Evolutionary conservation across 1,140 invertebrate genomes (phyloP).

Genomic region (Littorina saxatilis): DNA sequence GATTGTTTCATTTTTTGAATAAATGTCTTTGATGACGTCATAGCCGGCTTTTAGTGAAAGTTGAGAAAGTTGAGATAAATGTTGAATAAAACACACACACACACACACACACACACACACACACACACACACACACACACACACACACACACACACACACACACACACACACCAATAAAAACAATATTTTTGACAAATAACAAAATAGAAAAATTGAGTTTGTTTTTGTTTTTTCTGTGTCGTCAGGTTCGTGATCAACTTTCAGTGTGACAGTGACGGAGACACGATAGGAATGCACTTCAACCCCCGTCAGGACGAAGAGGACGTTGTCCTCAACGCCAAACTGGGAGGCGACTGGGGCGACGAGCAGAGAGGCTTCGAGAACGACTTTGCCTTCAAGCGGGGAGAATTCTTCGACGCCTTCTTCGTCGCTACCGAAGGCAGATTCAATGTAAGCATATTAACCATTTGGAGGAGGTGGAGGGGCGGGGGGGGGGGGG

Average conservation of each 20-base stretch:
- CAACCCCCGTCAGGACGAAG: constrained; percentile 77
- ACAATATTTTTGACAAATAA: no score
- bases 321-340: constrained; percentile 84
- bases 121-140: no score
- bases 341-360: constrained; percentile 82
- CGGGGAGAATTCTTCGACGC: constrained; percentile 85
- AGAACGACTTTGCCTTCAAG: constrained; percentile 81
- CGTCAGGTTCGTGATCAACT: constrained; percentile 63
- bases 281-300: constrained; percentile 84
- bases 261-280: constrained; percentile 56
- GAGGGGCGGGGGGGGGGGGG: neutral
- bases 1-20: no score
- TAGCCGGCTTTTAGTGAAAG: no score
- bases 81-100: no score
- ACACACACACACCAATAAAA: no score
- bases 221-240: neutral
- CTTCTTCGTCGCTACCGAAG: constrained; percentile 83
- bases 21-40: no score
- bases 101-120: no score
- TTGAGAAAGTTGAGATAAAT: no score
- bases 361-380: constrained; percentile 81
- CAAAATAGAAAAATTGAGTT: no score
- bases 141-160: no score
- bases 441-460: constrained; percentile 81
- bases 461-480: no score